Percentiles rank a stretch among this genome's conserved stretches.
Conservation (phyloP, 2,797 vertebrate species). For the Sternarchorhynchus goeldii region DNA sequence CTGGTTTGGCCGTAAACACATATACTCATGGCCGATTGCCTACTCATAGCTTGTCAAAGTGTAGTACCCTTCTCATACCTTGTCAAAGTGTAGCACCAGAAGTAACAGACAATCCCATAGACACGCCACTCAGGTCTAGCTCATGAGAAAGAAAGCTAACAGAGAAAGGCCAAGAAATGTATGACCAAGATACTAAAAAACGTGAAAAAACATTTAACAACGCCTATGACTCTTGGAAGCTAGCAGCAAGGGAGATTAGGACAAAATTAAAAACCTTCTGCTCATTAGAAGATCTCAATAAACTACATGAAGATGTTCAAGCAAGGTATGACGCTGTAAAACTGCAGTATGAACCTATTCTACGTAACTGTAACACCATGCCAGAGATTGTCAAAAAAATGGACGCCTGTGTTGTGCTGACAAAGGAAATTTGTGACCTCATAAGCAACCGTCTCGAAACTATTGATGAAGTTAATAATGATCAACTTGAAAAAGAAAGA, state of each 20-base stretch:
- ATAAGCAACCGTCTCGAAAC: conserved; percentile 18
- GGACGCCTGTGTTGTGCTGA: conserved; percentile 48
- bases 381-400: conserved; percentile 45
- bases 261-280: conserved; percentile 42
- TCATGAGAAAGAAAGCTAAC: conserved; percentile 37
- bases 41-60: too few relatives aligned
- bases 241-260: conserved; percentile 35
- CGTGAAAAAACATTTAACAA: conserved; percentile 37
- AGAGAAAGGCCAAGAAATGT: conserved; percentile 36
- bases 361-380: conserved; percentile 20
- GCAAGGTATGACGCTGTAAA: background rate
- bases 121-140: conserved; percentile 26
- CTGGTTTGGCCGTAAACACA: too few relatives aligned
- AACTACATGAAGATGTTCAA: conserved; percentile 23
- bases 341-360: conserved; percentile 42
- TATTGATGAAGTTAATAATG: conserved; percentile 36
- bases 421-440: conserved; percentile 46
- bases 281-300: conserved; percentile 35
- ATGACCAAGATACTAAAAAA: conserved; percentile 34
- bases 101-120: background rate
- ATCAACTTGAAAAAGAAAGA: conserved; percentile 45
- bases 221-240: conserved; percentile 40
- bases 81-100: background rate
- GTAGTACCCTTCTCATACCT: too few relatives aligned
- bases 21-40: too few relatives aligned